Base-by-base conservation (phyloP, 2,888 invertebrate species). In the Pyralis farinalis region DNA sequence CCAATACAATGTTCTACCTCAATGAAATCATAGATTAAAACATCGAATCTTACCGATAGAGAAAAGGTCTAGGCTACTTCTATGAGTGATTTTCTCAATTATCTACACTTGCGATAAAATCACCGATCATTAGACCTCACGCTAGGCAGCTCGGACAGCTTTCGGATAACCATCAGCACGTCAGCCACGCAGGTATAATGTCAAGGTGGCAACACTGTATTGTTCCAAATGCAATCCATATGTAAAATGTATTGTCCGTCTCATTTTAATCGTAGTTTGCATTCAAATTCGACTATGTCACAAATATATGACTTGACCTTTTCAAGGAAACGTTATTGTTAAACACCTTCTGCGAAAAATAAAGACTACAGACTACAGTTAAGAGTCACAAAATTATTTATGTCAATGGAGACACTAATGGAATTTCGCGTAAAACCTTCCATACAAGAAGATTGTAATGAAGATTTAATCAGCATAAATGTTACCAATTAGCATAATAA, bases 151-250 rank as follows among this genome's bases (percentile, higher is more conserved):
- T 16, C 16, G 25, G 25, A 25, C 25, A 25, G 25, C 7, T 25
- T 25, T 25, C 7, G 40, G 60, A 62, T 63, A 58, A 57, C 47
- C 47, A 62, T 53, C 53, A 51, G 49, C 38, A 48, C 2, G 16
- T 41, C 37, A 42, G 44, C 44, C 53, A 50, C 51, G 42, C 47
- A 43, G 40, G 47, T 45, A 55, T 63, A 70, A 70, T 69, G 69
- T 65, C 69, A 68, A 70, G 69, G 69, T 55, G 46, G 53, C 16
- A 16, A 16, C 16, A 45, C 42, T 44, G 57, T 52, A 66, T 70
- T 70, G 69, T 69, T 59, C 53, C 48, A 51, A 55, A 47, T 49
- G 48, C 16, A 16, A 43, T 25, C 9, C 10, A 11, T 31, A 31
- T 11, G 31, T 31, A 12, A 31, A 31, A 16, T 16, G 16, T 16